phyloP scores from a whole-genome alignment of 2,888 invertebrate genomes.

The Heteropelma amictum region DNA sequence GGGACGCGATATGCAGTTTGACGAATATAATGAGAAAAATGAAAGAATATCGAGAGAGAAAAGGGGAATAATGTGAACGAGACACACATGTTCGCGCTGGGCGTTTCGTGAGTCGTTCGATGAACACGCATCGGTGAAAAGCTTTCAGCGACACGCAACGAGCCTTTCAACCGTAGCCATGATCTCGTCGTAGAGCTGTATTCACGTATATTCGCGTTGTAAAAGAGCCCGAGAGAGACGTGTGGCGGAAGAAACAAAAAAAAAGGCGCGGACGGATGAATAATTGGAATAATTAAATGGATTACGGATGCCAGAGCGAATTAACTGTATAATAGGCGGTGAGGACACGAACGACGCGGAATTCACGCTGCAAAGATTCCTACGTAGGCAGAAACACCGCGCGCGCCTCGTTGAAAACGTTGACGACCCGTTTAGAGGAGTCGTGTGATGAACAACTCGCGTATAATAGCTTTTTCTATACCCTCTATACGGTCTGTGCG shows the following conservation, averaged over 20 bases:
- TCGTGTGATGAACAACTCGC: too few relatives aligned
- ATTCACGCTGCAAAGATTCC: background rate
- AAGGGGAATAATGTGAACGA: conserved; percentile 24
- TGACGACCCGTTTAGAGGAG: too few relatives aligned
- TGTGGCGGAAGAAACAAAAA: background rate
- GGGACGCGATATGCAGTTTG: conserved; percentile 39
- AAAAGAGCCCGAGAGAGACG: background rate
- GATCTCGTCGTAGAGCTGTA: too few relatives aligned
- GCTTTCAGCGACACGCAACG: conserved; percentile 41
- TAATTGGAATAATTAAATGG: conserved; percentile 58
- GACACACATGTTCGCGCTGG: conserved; percentile 6
- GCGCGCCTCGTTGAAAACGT: background rate
- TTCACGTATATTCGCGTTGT: too few relatives aligned
- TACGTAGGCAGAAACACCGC: background rate
- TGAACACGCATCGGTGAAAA: conserved; percentile 47
- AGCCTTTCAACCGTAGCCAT: conserved; percentile 9
- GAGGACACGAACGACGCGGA: background rate
- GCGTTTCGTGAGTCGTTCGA: conserved; percentile 36
- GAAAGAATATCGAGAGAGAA: conserved; percentile 32
- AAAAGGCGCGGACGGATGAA: conserved; percentile 27
- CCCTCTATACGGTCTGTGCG: too few relatives aligned
- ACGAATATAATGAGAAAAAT: conserved; percentile 40
- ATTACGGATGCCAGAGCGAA: conserved; percentile 55
- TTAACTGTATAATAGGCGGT: conserved; percentile 56
- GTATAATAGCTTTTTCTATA: too few relatives aligned